Evolutionary conservation across 1,140 invertebrate species (phyloP).

Genomic region (Bicyclus anynana): DNA sequence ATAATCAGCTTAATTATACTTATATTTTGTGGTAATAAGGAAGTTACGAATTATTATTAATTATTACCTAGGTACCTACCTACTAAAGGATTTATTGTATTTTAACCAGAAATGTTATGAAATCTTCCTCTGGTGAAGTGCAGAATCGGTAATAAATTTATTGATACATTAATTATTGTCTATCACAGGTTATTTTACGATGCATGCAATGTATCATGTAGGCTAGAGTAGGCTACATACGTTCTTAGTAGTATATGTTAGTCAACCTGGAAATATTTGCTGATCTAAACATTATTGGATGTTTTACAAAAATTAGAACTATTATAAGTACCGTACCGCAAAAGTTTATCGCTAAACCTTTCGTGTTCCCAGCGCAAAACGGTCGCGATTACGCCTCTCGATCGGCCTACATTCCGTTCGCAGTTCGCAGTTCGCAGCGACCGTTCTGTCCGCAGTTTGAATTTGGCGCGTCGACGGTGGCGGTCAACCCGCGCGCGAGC

Average conservation of each 20-base stretch:
- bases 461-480: constrained; percentile 63
- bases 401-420: constrained; percentile 33
- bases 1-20: too few species aligned
- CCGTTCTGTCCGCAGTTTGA: constrained; percentile 47
- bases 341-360: constrained; percentile 29
- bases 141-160: too few species aligned
- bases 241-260: background rate
- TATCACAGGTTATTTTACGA: background rate
- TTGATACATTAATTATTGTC: too few species aligned
- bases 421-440: too few species aligned
- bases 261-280: constrained; percentile 31
- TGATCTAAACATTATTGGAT: constrained; percentile 21
- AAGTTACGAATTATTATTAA: too few species aligned
- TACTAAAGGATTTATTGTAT: too few species aligned
- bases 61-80: too few species aligned
- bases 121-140: too few species aligned
- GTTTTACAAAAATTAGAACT: constrained; percentile 23
- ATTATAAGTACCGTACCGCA: constrained; percentile 31
- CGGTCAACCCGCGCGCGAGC: constrained; percentile 52
- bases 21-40: too few species aligned
- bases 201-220: background rate
- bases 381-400: constrained; percentile 14
- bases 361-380: constrained; percentile 20
- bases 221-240: background rate
- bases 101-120: too few species aligned